These are phyloP conservation scores for Lucifuga dentata DNA, from an alignment of 2,113 vertebrate species.

Conservation along the genomic window DNA sequence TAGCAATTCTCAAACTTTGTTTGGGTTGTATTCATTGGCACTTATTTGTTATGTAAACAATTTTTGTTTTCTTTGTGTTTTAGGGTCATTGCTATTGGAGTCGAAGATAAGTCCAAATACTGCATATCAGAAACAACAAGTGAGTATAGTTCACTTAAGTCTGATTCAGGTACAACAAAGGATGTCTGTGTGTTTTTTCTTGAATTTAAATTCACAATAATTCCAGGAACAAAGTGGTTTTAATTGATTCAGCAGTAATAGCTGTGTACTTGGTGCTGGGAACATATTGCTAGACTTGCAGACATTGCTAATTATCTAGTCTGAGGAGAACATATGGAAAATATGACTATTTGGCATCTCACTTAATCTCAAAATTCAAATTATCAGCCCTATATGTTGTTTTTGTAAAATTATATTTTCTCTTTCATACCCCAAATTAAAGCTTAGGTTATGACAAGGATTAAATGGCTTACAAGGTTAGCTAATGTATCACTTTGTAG, in stretches of 20 bases:
- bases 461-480: too few species aligned
- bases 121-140: constrained; percentile 99
- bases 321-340: neutral
- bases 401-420: too few species aligned
- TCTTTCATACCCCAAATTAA: too few species aligned
- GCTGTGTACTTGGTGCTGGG: constrained; percentile 7
- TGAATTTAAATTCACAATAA: neutral
- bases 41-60: neutral
- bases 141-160: constrained; percentile 69
- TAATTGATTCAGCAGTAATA: neutral
- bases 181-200: neutral
- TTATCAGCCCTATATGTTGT: too few species aligned
- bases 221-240: neutral
- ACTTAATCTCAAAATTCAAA: too few species aligned
- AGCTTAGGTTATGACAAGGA: too few species aligned
- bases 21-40: neutral
- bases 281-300: neutral
- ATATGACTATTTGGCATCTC: too few species aligned
- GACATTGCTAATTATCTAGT: neutral
- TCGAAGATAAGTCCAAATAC: constrained; percentile 99
- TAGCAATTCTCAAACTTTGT: neutral
- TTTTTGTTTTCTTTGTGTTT: constrained; percentile 51
- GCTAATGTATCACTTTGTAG: too few species aligned
- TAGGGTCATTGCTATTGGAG: constrained; percentile 96
- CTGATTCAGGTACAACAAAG: neutral